phyloP scores from a whole-genome alignment of 1,140 invertebrate species.

The Brachionus angularis region DNA sequence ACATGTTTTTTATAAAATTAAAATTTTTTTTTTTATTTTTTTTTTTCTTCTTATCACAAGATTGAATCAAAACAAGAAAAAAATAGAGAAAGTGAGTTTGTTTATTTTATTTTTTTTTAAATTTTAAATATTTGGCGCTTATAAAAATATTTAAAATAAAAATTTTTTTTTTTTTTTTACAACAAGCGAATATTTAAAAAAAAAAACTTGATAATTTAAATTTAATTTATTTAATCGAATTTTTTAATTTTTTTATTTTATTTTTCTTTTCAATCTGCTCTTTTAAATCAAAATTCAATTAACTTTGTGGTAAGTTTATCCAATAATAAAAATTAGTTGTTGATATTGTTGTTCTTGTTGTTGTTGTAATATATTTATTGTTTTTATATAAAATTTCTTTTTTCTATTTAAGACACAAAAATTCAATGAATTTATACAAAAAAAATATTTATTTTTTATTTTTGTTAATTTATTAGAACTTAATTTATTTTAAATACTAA shows the following conservation, averaged over 20 bases:
- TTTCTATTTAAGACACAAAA: too few species aligned
- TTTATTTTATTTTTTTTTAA: background rate
- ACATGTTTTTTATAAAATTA: slow-evolving; percentile 12
- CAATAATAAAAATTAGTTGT: background rate
- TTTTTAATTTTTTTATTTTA: slow-evolving; percentile 14
- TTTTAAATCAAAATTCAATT: slow-evolving; percentile 6
- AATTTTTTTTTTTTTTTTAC: too few species aligned
- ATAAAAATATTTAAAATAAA: too few species aligned
- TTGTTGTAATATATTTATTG: background rate
- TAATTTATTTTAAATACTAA: too few species aligned
- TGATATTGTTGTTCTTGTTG: background rate
- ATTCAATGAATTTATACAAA: too few species aligned
- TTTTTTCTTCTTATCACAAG: background rate
- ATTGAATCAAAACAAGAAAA: slow-evolving; percentile 28
- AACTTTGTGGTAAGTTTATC: slow-evolving; percentile 31
- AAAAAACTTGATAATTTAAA: too few species aligned
- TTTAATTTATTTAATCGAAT: too few species aligned
- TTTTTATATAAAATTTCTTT: too few species aligned
- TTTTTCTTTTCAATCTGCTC: background rate
- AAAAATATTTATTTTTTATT: too few species aligned
- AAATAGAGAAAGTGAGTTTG: slow-evolving; percentile 30
- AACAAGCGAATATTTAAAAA: too few species aligned
- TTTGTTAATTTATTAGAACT: too few species aligned
- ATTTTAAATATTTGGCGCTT: too few species aligned
- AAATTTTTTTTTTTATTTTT: background rate